A percentile compares a stretch with the other conserved stretches of the same genome.
These are phyloP conservation scores for Streptopelia turtur DNA, from an alignment of 2,797 vertebrate genomes.

Conservation along the genomic window DNA sequence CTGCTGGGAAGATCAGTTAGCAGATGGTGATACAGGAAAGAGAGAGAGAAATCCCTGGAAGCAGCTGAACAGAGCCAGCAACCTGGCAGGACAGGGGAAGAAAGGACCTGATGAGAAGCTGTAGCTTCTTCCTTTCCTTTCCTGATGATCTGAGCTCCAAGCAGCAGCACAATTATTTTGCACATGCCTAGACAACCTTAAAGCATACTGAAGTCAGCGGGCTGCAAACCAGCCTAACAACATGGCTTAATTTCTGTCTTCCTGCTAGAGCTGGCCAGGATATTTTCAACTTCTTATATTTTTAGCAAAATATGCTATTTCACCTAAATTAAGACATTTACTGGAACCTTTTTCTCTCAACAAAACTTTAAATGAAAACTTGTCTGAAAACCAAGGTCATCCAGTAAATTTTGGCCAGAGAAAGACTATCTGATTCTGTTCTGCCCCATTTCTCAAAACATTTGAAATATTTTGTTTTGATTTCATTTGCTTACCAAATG, in stretches of 20 bases:
- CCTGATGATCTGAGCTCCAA: background rate
- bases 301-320: conserved; percentile 25
- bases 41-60: background rate
- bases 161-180: background rate
- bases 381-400: background rate
- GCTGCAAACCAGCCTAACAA: conserved; percentile 24
- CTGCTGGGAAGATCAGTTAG: background rate
- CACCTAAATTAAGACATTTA: background rate
- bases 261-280: background rate
- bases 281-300: background rate
- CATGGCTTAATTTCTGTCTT: background rate
- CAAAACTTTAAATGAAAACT: background rate
- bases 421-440: background rate
- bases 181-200: conserved; percentile 20
- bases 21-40: background rate
- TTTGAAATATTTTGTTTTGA: background rate
- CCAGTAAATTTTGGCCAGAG: background rate
- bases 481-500: background rate
- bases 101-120: conserved; percentile 46
- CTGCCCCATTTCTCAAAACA: background rate
- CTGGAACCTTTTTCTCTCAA: background rate
- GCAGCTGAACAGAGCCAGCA: conserved; percentile 22
- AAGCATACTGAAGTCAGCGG: conserved; percentile 34
- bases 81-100: conserved; percentile 20
- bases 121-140: conserved; percentile 37